These are phyloP conservation scores for Alauda arvensis DNA, from an alignment of 2,797 vertebrate species.

Conservation along the genomic window DNA sequence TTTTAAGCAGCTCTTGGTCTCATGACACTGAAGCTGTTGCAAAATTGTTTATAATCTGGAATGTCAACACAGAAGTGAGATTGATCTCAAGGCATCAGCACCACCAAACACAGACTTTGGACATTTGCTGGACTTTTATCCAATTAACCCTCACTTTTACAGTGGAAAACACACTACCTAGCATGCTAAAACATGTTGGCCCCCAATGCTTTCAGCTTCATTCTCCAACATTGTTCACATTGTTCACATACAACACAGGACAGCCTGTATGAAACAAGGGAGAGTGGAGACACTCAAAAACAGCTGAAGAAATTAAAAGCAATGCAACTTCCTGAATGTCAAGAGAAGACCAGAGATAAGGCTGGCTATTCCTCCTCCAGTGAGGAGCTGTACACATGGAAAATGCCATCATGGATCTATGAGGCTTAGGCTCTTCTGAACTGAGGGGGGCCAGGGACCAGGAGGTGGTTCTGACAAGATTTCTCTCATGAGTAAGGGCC, in stretches of 20 bases:
- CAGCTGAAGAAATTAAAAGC: neutral
- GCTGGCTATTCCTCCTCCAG: neutral
- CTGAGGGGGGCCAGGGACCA: fast-evolving
- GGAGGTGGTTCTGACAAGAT: neutral
- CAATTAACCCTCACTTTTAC: neutral
- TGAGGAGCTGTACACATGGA: neutral
- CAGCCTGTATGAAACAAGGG: neutral
- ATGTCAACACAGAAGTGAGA: neutral
- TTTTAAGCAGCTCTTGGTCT: neutral
- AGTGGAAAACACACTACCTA: neutral
- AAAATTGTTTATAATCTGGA: neutral
- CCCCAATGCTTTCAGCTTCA: neutral
- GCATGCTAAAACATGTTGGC: neutral
- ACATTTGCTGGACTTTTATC: neutral
- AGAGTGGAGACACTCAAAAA: neutral
- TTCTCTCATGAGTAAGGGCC: neutral
- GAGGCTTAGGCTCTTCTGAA: neutral
- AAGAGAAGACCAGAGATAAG: neutral
- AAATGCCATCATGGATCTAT: neutral
- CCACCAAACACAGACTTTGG: neutral
- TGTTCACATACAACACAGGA: neutral
- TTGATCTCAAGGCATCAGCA: neutral
- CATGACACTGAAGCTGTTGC: neutral
- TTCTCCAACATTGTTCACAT: neutral
- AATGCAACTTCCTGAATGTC: neutral